Evolutionary conservation across 2,113 vertebrate genomes (phyloP).

Genomic region (Epinephelus lanceolatus): DNA sequence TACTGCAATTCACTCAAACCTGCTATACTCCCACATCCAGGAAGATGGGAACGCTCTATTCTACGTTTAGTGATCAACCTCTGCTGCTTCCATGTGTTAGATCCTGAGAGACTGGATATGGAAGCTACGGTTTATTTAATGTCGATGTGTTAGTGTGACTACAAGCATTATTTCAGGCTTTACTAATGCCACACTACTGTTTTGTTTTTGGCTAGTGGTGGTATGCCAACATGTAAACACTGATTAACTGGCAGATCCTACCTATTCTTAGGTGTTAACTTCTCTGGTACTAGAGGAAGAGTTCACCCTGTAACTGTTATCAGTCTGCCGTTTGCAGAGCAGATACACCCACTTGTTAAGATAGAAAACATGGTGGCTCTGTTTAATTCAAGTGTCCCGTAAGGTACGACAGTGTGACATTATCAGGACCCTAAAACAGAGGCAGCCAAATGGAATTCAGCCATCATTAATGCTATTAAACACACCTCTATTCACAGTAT

Average conservation of each 20-base stretch:
- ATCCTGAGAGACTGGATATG: neutral
- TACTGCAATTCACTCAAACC: slow-evolving; percentile 1
- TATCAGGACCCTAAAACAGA: neutral
- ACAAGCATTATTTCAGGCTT: neutral
- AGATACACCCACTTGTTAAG: neutral
- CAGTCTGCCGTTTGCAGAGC: neutral
- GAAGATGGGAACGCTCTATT: neutral
- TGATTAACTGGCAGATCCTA: neutral
- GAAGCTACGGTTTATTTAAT: neutral
- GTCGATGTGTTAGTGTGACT: neutral
- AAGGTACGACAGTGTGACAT: neutral
- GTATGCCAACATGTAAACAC: neutral
- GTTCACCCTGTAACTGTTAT: neutral
- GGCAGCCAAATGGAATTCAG: neutral
- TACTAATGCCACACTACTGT: neutral
- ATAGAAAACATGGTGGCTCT: neutral
- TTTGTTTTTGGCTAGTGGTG: neutral
- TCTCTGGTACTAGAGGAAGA: neutral
- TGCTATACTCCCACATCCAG: neutral
- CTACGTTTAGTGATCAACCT: neutral
- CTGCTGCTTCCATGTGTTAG: neutral
- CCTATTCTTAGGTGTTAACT: neutral
- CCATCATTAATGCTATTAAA: neutral
- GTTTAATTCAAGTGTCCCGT: neutral
- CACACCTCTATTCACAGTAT: neutral